phyloP scores from a whole-genome alignment of 2,113 vertebrate species.

The Nanorana parkeri region DNA sequence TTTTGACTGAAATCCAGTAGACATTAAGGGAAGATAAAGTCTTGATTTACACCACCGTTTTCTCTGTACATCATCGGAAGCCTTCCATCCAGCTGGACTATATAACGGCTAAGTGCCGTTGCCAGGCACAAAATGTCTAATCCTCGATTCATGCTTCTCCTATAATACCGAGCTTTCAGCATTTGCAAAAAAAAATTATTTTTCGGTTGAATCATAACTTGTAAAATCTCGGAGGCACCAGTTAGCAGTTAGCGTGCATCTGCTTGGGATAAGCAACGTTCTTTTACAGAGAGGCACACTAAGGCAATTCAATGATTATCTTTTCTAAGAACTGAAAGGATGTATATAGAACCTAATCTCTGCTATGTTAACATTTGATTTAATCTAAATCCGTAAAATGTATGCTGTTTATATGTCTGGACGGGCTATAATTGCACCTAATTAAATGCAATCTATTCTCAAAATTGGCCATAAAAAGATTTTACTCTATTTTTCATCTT shows the following conservation, averaged over 20 bases:
- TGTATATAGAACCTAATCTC: neutral
- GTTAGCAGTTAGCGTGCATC: slow-evolving; percentile 7
- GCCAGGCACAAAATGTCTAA: slow-evolving; percentile 8
- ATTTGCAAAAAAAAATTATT: slow-evolving; percentile 31
- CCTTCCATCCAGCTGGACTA: slow-evolving; percentile 19
- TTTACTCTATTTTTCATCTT: neutral
- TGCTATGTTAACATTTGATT: neutral
- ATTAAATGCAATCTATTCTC: neutral
- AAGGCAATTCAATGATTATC: neutral
- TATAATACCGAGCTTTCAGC: neutral
- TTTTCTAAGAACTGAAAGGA: slow-evolving; percentile 21
- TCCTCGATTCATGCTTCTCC: slow-evolving; percentile 23
- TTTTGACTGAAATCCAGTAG: slow-evolving; percentile 29
- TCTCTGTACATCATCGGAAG: slow-evolving; percentile 33
- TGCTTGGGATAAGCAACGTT: neutral
- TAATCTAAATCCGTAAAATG: neutral
- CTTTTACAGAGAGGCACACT: neutral
- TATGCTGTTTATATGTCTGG: neutral
- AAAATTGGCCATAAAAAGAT: neutral
- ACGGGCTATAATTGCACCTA: neutral
- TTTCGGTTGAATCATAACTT: slow-evolving; percentile 27
- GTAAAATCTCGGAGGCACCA: slow-evolving; percentile 7
- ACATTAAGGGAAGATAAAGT: slow-evolving; percentile 9
- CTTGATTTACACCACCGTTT: slow-evolving; percentile 15
- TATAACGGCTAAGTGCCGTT: neutral